These are phyloP conservation scores for Pelecanus crispus DNA, from an alignment of 2,113 vertebrate genomes.

Conservation along the genomic window DNA sequence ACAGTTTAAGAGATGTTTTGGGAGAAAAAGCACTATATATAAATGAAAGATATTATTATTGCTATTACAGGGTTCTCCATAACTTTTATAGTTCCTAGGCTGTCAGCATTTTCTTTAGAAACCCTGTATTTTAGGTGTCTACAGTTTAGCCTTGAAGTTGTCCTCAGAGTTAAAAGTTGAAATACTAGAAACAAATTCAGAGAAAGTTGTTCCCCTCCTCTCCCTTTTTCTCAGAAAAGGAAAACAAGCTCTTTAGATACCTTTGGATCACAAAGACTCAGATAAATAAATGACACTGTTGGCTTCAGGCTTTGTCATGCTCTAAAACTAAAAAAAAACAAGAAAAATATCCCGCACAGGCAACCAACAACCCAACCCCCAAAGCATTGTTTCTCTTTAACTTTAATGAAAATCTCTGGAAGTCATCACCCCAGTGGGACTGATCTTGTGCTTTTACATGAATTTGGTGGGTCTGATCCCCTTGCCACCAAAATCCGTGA, in stretches of 20 bases:
- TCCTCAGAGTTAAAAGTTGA: background rate
- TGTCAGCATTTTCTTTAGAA: constrained; percentile 29
- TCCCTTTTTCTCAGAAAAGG: background rate
- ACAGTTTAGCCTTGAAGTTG: background rate
- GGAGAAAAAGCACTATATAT: background rate
- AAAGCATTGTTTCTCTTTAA: background rate
- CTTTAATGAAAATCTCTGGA: background rate
- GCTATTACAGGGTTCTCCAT: background rate
- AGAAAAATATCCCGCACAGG: background rate
- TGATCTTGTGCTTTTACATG: background rate
- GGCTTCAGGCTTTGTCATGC: background rate
- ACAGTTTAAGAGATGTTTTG: background rate
- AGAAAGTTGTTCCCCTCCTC: background rate
- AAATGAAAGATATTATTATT: constrained; percentile 37
- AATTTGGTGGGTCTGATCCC: background rate
- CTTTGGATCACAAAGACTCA: background rate
- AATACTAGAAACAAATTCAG: background rate
- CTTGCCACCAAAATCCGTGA: background rate
- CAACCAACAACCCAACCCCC: background rate
- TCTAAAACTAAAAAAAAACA: background rate
- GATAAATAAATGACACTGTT: background rate
- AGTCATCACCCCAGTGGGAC: background rate
- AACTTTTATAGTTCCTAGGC: background rate
- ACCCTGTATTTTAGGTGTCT: constrained; percentile 32
- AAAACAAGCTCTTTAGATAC: background rate